phyloP scores from a whole-genome alignment of 1,140 invertebrate species.

The Drosophila takahashii region DNA sequence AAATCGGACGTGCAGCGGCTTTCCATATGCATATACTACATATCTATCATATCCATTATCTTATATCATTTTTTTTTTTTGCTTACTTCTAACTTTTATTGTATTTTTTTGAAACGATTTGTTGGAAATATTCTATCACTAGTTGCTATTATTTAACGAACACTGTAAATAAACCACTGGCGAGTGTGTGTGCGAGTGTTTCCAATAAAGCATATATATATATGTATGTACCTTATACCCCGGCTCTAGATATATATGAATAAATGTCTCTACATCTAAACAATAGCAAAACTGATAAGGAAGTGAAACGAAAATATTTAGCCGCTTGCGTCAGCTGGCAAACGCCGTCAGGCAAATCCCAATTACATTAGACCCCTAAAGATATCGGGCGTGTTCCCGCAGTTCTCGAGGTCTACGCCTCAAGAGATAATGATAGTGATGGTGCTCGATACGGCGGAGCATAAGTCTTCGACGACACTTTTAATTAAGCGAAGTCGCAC shows the following conservation, averaged over 20 bases:
- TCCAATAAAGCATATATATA: conserved; percentile 21
- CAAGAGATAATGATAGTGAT: conserved; percentile 23
- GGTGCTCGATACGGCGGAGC: neutral
- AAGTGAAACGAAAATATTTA: conserved; percentile 56
- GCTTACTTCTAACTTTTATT: conserved; percentile 21
- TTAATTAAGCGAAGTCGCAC: conserved; percentile 8
- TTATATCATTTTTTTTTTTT: conserved; percentile 33
- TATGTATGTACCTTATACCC: conserved; percentile 2
- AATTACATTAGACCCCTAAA: conserved; percentile 52
- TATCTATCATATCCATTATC: conserved; percentile 7
- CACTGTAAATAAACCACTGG: conserved; percentile 44
- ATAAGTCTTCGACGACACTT: conserved; percentile 7
- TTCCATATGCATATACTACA: conserved; percentile 13
- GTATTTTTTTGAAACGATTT: conserved; percentile 52
- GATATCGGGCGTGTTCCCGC: conserved; percentile 19
- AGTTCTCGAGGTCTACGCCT: neutral
- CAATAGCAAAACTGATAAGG: conserved; percentile 56
- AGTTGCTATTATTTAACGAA: conserved; percentile 63
- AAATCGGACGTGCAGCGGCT: conserved; percentile 32
- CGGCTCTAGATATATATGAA: conserved; percentile 32
- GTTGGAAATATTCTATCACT: conserved; percentile 41
- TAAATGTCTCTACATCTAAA: conserved; percentile 23
- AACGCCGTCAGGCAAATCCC: conserved; percentile 32
- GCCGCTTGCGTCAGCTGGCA: conserved; percentile 61
- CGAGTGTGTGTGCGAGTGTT: conserved; percentile 12